Conservation (phyloP, 2,113 vertebrate genomes). For the Takifugu flavidus region DNA sequence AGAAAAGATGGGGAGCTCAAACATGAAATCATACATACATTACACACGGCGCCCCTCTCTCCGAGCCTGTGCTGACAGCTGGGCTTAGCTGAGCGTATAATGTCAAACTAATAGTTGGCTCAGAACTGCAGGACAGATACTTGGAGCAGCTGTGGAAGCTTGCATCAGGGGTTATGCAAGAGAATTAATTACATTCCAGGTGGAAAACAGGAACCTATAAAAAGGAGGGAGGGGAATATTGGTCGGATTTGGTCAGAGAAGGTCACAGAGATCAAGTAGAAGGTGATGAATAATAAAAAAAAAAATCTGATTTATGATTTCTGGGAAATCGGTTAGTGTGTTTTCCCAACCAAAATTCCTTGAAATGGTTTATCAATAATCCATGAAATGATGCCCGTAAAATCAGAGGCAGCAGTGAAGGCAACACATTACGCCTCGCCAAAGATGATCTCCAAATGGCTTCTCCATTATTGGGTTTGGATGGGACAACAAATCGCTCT, state of each 20-base stretch:
- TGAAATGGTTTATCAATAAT: background rate
- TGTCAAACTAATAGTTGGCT: background rate
- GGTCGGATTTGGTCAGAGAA: no score
- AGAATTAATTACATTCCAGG: background rate
- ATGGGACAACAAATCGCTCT: slow-evolving; percentile 18
- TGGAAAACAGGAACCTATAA: background rate
- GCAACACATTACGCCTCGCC: slow-evolving; percentile 22
- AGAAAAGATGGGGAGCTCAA: slow-evolving; percentile 19
- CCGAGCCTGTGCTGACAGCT: background rate
- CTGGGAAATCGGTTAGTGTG: background rate
- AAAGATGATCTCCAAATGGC: slow-evolving; percentile 41
- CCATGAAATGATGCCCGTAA: slow-evolving; percentile 2
- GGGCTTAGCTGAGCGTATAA: background rate
- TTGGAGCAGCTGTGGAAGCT: background rate
- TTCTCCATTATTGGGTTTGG: slow-evolving; percentile 59
- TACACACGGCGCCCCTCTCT: background rate
- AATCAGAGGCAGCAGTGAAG: background rate
- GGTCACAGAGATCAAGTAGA: slow-evolving; percentile 19
- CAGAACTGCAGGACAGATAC: background rate
- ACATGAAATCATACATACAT: slow-evolving; percentile 11
- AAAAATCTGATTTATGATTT: background rate
- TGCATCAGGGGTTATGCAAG: background rate
- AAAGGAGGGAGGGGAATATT: no score
- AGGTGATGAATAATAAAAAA: background rate
- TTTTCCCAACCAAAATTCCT: background rate